Evolutionary conservation across 2,888 invertebrate species (phyloP).

Genomic region (Eumacrocentrus americanus): DNA sequence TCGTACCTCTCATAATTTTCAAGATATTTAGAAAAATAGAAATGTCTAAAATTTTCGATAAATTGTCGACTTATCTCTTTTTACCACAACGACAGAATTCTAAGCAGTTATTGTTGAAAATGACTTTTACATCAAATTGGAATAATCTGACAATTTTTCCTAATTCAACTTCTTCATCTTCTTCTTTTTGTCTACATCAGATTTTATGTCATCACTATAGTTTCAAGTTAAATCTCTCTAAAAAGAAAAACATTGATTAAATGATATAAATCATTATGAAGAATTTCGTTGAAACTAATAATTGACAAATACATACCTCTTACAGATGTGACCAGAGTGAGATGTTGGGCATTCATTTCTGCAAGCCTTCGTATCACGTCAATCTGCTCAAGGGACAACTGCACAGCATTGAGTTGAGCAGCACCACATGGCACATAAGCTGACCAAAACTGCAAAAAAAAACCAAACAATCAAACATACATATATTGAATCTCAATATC

Average conservation of each 20-base stretch:
- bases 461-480: neutral
- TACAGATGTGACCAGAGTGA: constrained; percentile 72
- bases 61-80: no score
- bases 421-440: constrained; percentile 87
- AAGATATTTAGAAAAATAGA: no score
- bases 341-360: constrained; percentile 77
- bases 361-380: constrained; percentile 79
- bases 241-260: neutral
- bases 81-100: no score
- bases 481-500: neutral
- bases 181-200: neutral
- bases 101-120: no score
- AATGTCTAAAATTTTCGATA: no score
- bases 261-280: neutral
- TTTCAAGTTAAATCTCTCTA: no score
- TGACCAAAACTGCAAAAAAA: constrained; percentile 79
- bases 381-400: constrained; percentile 84
- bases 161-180: neutral
- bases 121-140: neutral
- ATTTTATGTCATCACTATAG: no score
- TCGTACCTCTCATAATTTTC: no score
- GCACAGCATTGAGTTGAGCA: constrained; percentile 82
- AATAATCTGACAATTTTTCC: neutral
- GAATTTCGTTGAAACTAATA: neutral
- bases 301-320: constrained; percentile 59